phyloP scores from a whole-genome alignment of 2,888 invertebrate species.

The Sisyra terminalis region DNA sequence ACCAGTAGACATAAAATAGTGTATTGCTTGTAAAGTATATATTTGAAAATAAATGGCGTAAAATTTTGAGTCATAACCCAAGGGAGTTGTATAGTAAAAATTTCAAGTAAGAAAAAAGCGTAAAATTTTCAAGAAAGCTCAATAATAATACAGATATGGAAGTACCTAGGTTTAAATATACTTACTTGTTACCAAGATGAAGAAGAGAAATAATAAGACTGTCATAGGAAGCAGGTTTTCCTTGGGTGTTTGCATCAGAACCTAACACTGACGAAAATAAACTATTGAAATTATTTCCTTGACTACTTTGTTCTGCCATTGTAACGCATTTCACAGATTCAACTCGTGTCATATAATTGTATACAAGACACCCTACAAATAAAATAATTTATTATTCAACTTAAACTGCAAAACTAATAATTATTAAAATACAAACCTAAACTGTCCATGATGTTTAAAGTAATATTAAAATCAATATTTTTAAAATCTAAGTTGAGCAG shows the following conservation, averaged over 20 bases:
- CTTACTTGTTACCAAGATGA: slow-evolving; percentile 38
- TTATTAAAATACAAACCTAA: slow-evolving; percentile 32
- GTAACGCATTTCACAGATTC: slow-evolving; percentile 38
- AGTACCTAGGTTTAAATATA: not conserved
- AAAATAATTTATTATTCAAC: slow-evolving; percentile 7
- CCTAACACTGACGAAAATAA: slow-evolving; percentile 59
- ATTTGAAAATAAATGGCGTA: too few relatives aligned
- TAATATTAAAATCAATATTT: slow-evolving; percentile 51
- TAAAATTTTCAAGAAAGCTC: too few relatives aligned
- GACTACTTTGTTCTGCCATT: slow-evolving; percentile 30
- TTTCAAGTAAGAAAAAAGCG: too few relatives aligned
- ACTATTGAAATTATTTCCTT: slow-evolving; percentile 49
- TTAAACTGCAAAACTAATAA: slow-evolving; percentile 11
- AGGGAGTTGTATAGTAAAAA: too few relatives aligned
- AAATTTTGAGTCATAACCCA: too few relatives aligned
- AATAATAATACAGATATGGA: too few relatives aligned
- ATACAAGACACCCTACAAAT: slow-evolving; percentile 20
- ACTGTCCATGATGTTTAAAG: slow-evolving; percentile 56
- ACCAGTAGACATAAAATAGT: too few relatives aligned
- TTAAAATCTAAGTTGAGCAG: slow-evolving; percentile 46
- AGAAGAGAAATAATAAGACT: slow-evolving; percentile 54
- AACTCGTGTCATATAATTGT: slow-evolving; percentile 33
- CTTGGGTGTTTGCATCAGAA: slow-evolving; percentile 39
- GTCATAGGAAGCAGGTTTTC: slow-evolving; percentile 52
- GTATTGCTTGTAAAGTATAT: too few relatives aligned